Base-by-base conservation (phyloP, 2,888 invertebrate genomes). In the Erannis defoliaria region DNA sequence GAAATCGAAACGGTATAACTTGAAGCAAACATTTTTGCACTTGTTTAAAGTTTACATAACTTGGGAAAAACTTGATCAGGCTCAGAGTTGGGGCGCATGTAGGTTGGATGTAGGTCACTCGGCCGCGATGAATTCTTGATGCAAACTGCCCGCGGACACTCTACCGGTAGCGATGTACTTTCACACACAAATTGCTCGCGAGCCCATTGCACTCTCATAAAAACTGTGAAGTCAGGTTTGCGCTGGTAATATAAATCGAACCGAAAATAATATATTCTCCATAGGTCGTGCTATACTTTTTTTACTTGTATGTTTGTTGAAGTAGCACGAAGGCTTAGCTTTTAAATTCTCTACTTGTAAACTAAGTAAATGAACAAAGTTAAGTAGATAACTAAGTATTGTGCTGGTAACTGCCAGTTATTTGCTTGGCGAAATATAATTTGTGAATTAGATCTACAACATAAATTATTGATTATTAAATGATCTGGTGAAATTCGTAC, bases 111-210 rank as follows among this genome's bases (percentile, higher is more conserved):
- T 68, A 50, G 70, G 70, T 70, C 66, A 70, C 45, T 55, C 33
- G 66, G 55, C 26, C 61, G 57, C 64, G 50, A 63, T 70, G 70
- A 70, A 70, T 70, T 63, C 46, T 68, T 70, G 66, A 70, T 66
- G 62, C 60, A 23, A 42, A 40, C 37, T 43, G 38, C 40, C 61
- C 42, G 42, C 62, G 64, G 38, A 26, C 23, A 5, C 4, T 10
- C 45, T 6, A 10, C 42, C 38, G 1, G 38, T 18, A 21, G 21
- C 38, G 38, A 10, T 38, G 42, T 42, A 42, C 5, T 42, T 42
- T 5, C 21, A 42, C 57, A 55, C 58, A 66, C 62, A 62, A 66
- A 66, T 51, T 62, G 67, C 51, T 49, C 33, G 46, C 58, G 56
- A 29, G 49, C 53, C 55, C 64, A 48, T 66, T 60, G 38, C 43